phyloP scores from a whole-genome alignment of 2,888 invertebrate genomes.

The Meiosimyza decipiens region DNA sequence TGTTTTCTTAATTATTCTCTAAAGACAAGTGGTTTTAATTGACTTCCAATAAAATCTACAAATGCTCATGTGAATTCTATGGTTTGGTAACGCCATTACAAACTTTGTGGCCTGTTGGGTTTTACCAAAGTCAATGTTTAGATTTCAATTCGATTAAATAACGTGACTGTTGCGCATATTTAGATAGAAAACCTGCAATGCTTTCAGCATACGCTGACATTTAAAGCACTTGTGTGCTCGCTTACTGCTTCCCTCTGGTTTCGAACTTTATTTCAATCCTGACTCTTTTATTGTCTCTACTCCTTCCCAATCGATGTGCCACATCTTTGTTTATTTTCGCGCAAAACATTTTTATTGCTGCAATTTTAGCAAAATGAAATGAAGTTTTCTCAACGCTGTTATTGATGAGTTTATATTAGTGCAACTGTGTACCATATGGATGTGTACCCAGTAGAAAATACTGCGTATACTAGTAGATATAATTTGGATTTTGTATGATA shows the following conservation, averaged over 20 bases:
- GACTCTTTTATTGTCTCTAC: neutral
- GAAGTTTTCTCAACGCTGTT: conserved; percentile 19
- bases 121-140: conserved; percentile 15
- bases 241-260: neutral
- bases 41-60: no score
- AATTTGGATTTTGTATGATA: no score
- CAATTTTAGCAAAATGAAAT: conserved; percentile 14
- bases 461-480: no score
- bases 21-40: no score
- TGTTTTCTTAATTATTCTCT: no score
- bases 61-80: no score
- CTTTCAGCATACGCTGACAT: conserved; percentile 14
- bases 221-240: neutral
- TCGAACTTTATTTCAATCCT: no score
- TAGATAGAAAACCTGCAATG: neutral
- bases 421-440: neutral
- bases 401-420: conserved; percentile 17
- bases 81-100: no score
- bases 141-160: conserved; percentile 19
- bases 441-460: neutral
- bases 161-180: conserved; percentile 22
- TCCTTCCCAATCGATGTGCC: neutral
- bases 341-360: conserved; percentile 25
- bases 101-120: neutral
- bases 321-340: neutral